phyloP scores from a whole-genome alignment of 2,888 invertebrate genomes.

The Bombylius major region DNA sequence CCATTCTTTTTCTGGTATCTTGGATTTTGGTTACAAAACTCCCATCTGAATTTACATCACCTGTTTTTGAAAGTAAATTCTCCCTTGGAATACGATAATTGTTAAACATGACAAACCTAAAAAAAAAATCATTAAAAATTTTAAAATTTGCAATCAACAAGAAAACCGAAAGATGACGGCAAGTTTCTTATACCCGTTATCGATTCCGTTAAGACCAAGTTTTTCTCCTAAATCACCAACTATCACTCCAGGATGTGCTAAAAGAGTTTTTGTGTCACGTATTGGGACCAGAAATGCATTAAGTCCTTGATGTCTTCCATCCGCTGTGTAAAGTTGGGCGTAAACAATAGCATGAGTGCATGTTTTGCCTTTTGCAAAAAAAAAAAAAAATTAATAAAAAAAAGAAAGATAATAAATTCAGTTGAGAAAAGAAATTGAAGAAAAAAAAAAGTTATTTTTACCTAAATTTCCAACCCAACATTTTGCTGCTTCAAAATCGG shows the following conservation, averaged over 20 bases:
- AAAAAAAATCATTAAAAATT: conserved; percentile 36
- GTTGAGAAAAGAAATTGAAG: neutral
- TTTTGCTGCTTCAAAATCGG: conserved; percentile 66
- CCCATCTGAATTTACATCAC: conserved; percentile 79
- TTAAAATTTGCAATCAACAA: neutral
- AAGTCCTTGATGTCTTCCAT: conserved; percentile 67
- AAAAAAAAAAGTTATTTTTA: neutral
- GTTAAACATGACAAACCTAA: conserved; percentile 64
- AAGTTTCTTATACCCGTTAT: conserved; percentile 52
- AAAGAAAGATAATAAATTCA: neutral
- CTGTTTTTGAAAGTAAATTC: conserved; percentile 74
- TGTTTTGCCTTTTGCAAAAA: conserved; percentile 44
- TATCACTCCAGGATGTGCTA: conserved; percentile 69
- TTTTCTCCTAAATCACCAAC: conserved; percentile 92
- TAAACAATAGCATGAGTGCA: conserved; percentile 79
- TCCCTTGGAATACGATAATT: conserved; percentile 77
- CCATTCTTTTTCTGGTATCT: conserved; percentile 74
- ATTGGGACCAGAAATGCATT: conserved; percentile 84
- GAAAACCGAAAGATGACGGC: no score
- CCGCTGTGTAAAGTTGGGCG: conserved; percentile 74
- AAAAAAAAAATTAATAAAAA: conserved; percentile 23
- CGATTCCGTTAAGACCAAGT: conserved; percentile 79
- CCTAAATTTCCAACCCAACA: conserved; percentile 52
- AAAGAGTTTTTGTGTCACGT: conserved; percentile 60
- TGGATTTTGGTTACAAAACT: conserved; percentile 81